These are phyloP conservation scores for Neria commutata DNA, from an alignment of 2,888 invertebrate species.

Conservation along the genomic window DNA sequence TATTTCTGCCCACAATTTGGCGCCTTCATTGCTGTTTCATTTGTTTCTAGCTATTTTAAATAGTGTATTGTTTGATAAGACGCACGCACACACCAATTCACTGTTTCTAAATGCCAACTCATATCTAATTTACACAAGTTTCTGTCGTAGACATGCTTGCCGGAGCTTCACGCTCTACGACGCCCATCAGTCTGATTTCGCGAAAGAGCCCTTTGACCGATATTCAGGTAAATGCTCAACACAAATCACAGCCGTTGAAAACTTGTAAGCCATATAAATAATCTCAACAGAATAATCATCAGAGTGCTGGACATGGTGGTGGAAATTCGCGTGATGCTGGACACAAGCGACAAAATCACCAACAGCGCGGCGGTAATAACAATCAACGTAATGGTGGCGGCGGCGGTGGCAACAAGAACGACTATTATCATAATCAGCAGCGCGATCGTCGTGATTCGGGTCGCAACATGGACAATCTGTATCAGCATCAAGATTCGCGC, in stretches of 20 bases:
- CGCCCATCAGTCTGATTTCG: constrained; percentile 75
- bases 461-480: constrained; percentile 53
- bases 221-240: constrained; percentile 70
- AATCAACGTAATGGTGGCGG: constrained; percentile 43
- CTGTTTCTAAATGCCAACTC: constrained; percentile 3
- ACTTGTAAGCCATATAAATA: no score
- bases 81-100: constrained; percentile 23
- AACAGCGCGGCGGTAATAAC: constrained; percentile 41
- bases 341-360: constrained; percentile 52
- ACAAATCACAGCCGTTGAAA: constrained; percentile 46
- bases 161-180: constrained; percentile 76
- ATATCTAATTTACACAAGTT: constrained; percentile 43
- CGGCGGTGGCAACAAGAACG: constrained; percentile 38
- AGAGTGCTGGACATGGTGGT: constrained; percentile 50
- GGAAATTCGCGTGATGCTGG: constrained; percentile 59
- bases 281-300: constrained; percentile 61
- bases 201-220: constrained; percentile 87
- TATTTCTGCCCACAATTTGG: no score
- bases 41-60: constrained; percentile 13
- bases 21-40: background rate
- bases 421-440: constrained; percentile 49
- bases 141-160: constrained; percentile 64
- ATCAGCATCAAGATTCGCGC: constrained; percentile 46
- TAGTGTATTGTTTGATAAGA: constrained; percentile 25
- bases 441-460: constrained; percentile 61